phyloP scores from a whole-genome alignment of 2,113 vertebrate genomes.

The Willisornis vidua region DNA sequence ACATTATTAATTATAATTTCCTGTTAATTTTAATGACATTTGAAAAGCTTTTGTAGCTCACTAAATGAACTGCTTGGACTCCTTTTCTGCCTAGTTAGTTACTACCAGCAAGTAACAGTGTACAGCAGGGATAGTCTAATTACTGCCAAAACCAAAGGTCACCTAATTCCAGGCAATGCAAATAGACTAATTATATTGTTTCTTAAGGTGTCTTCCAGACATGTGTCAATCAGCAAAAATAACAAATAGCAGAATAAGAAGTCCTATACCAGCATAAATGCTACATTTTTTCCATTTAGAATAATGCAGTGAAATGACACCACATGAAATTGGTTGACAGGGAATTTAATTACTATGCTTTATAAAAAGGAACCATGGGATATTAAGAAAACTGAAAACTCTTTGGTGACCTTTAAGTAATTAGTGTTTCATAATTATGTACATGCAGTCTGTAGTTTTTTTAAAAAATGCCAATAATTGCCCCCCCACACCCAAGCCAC shows the following conservation, averaged over 20 bases:
- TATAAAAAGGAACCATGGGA: neutral
- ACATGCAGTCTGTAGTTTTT: neutral
- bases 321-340: slow-evolving; percentile 13
- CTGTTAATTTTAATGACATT: slow-evolving; percentile 73
- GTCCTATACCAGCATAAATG: slow-evolving; percentile 18
- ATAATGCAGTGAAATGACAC: neutral
- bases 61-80: slow-evolving; percentile 76
- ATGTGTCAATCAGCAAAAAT: slow-evolving; percentile 79
- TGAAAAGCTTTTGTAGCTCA: slow-evolving; percentile 72
- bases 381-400: slow-evolving; percentile 4
- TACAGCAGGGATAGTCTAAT: slow-evolving; percentile 78
- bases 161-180: slow-evolving; percentile 83
- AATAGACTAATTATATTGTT: slow-evolving; percentile 85
- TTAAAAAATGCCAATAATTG: neutral
- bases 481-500: neutral
- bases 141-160: slow-evolving; percentile 89
- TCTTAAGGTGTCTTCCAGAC: slow-evolving; percentile 65
- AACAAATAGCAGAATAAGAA: slow-evolving; percentile 42
- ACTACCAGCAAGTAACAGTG: slow-evolving; percentile 57
- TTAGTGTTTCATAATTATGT: slow-evolving; percentile 38
- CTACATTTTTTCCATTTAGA: neutral
- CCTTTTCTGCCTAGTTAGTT: slow-evolving; percentile 78
- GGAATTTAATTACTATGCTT: slow-evolving; percentile 32
- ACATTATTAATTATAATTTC: slow-evolving; percentile 54
- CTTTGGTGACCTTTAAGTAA: slow-evolving; percentile 32